A percentile compares a stretch with the other conserved stretches of the same genome.
These are phyloP conservation scores for Capreolus pygargus DNA, from an alignment of 2,113 vertebrate species.

Conservation along the genomic window DNA sequence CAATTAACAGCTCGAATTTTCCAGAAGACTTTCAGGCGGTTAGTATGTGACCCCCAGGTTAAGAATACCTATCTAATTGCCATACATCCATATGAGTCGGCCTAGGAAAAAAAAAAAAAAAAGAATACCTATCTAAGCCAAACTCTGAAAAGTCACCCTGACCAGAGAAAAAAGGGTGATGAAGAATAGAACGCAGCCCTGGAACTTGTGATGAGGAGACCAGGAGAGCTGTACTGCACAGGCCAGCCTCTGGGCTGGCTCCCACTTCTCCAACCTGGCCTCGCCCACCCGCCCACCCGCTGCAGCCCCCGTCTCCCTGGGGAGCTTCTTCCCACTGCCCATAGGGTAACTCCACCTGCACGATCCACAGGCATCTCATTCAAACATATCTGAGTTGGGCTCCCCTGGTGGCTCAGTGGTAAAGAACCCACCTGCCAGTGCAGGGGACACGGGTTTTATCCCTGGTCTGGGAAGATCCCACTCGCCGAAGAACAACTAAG, in stretches of 20 bases:
- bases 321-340: background rate
- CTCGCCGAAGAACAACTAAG: background rate
- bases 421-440: background rate
- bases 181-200: background rate
- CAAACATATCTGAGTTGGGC: background rate
- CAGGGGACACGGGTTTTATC: background rate
- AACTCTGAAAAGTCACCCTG: background rate
- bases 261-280: background rate
- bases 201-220: background rate
- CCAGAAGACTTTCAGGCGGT: background rate
- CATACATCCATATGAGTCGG: background rate
- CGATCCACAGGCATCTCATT: background rate
- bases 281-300: background rate
- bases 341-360: background rate
- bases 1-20: background rate
- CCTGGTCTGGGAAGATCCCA: background rate
- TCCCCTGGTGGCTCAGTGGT: background rate
- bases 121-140: background rate
- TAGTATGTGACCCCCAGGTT: background rate
- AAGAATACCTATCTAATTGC: background rate
- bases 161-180: background rate
- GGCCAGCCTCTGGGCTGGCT: background rate
- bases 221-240: background rate
- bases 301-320: background rate
- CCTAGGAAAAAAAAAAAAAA: background rate